A percentile compares a stretch with the other conserved stretches of the same genome.
Conservation (phyloP, 1,140 invertebrate genomes). For the Drosophila teissieri region DNA sequence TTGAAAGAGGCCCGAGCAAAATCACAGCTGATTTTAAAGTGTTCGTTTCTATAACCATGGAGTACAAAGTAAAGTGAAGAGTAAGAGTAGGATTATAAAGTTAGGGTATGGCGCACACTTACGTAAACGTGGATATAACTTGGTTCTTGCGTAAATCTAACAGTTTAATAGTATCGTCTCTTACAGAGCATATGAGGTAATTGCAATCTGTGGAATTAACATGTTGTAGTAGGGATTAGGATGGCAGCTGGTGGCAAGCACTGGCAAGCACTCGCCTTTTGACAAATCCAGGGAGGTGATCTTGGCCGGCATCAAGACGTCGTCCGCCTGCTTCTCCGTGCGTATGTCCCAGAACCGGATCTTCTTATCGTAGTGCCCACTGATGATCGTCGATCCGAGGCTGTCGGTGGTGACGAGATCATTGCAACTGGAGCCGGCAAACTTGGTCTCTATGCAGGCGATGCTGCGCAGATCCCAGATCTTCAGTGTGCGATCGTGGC, state of each 20-base stretch:
- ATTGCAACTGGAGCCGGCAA: constrained; percentile 98
- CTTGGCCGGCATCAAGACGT: constrained; percentile 95
- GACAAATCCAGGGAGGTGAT: constrained; percentile 97
- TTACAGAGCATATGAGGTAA: constrained; percentile 94
- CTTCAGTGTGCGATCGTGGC: constrained; percentile 98
- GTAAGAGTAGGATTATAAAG: neutral
- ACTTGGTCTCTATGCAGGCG: constrained; percentile 97
- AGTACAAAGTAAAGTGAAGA: constrained; percentile 67
- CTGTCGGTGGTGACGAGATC: constrained; percentile 96
- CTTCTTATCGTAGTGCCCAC: constrained; percentile 98
- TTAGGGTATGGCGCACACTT: constrained; percentile 69
- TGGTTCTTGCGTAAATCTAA: constrained; percentile 97
- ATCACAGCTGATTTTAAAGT: constrained; percentile 97
- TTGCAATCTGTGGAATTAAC: constrained; percentile 90
- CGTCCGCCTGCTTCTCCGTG: constrained; percentile 91
- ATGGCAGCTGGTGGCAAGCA: neutral
- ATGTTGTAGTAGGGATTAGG: neutral
- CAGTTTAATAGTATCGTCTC: constrained; percentile 97
- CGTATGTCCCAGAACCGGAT: constrained; percentile 98
- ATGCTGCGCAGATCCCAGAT: constrained; percentile 97
- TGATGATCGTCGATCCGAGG: constrained; percentile 96
- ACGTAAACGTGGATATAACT: constrained; percentile 95
- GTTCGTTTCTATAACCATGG: constrained; percentile 89
- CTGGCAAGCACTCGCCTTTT: constrained; percentile 88
- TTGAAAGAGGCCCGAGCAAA: constrained; percentile 96